Percentiles rank a stretch among this genome's conserved stretches.
phyloP scores from a whole-genome alignment of 2,113 vertebrate genomes.

The Otus sunia region DNA sequence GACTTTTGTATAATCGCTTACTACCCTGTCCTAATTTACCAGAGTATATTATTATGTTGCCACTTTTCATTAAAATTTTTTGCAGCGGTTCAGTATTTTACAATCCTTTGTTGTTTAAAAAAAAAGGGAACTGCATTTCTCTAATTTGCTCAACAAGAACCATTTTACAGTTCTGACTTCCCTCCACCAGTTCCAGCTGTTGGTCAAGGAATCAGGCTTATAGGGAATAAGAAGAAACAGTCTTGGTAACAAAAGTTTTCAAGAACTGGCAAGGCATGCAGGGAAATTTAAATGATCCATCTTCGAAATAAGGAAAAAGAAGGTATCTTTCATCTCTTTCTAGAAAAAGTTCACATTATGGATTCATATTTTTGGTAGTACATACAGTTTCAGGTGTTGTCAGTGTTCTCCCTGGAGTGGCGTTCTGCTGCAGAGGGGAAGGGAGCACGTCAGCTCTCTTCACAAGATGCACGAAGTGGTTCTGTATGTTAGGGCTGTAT shows the following conservation, averaged over 20 bases:
- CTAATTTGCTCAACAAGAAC: conserved; percentile 13
- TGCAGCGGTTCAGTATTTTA: not conserved
- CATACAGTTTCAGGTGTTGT: not conserved
- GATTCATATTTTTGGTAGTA: not conserved
- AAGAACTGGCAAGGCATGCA: not conserved
- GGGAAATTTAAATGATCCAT: not conserved
- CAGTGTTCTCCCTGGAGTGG: not conserved
- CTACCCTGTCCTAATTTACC: conserved; percentile 68
- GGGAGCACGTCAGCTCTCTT: not conserved
- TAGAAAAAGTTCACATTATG: not conserved
- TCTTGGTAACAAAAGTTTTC: conserved; percentile 27
- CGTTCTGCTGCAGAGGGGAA: not conserved
- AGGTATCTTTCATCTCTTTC: not conserved
- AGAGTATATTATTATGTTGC: conserved; percentile 52
- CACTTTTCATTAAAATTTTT: conserved; percentile 55
- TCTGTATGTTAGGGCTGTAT: not conserved
- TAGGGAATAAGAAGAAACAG: not conserved
- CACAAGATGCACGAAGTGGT: not conserved
- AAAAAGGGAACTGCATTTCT: conserved; percentile 7
- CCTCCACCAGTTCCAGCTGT: not conserved
- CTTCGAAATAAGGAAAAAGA: not conserved
- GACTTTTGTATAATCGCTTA: conserved; percentile 68
- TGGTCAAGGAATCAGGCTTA: not conserved
- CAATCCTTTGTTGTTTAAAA: conserved; percentile 12
- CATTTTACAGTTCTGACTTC: conserved; percentile 23